Conservation (phyloP, 1,140 invertebrate genomes). For the Lanistes nyassanus region DNA sequence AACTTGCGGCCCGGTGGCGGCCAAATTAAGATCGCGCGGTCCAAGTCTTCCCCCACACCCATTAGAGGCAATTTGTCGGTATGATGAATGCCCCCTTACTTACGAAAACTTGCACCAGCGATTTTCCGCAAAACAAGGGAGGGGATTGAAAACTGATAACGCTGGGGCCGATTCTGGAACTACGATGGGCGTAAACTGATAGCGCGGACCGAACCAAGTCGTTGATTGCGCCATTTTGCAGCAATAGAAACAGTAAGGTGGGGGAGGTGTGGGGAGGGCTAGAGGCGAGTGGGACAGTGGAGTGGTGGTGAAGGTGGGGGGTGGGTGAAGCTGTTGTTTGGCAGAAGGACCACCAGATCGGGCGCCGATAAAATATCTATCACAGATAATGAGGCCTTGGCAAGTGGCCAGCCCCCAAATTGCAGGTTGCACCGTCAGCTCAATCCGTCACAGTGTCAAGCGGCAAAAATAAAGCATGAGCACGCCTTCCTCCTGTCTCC, state of each 20-base stretch:
- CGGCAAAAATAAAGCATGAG: slow-evolving; percentile 17
- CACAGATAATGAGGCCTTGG: slow-evolving; percentile 23
- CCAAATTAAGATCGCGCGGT: not conserved
- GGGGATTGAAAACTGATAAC: not conserved
- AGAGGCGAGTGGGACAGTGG: too few species aligned
- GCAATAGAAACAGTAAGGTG: too few species aligned
- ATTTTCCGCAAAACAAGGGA: not conserved
- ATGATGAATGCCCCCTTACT: slow-evolving; percentile 19
- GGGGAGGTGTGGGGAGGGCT: too few species aligned
- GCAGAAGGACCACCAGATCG: too few species aligned
- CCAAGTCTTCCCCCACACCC: too few species aligned
- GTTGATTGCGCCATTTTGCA: too few species aligned
- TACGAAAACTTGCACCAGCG: slow-evolving; percentile 1
- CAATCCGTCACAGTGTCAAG: slow-evolving; percentile 26
- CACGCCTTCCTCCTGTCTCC: not conserved
- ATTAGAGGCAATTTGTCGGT: slow-evolving; percentile 23
- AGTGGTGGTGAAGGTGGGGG: too few species aligned
- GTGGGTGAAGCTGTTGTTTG: too few species aligned
- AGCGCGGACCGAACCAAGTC: too few species aligned
- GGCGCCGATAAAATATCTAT: slow-evolving; percentile 23
- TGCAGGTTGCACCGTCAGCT: slow-evolving; percentile 16
- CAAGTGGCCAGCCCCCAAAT: slow-evolving; percentile 18
- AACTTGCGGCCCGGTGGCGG: not conserved
- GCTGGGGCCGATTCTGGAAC: too few species aligned
- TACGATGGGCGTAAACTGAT: too few species aligned